Conservation (phyloP, 64 coral and sea anemone genomes). For the Platygyra sinensis region DNA sequence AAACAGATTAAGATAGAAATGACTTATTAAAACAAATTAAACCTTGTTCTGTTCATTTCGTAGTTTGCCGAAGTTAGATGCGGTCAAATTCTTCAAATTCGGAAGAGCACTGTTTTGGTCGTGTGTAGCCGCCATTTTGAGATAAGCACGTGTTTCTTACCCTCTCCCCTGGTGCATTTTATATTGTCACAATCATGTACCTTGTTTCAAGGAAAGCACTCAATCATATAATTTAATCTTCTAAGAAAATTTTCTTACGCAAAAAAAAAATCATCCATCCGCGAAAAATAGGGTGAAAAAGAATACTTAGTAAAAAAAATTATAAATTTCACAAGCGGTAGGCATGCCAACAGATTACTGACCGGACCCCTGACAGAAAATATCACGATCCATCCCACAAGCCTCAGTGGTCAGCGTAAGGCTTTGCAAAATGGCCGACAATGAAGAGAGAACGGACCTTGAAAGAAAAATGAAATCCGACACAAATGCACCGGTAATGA, state of each 20-base stretch:
- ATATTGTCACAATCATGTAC: neutral
- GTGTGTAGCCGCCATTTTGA: constrained; percentile 70
- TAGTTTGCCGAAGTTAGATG: constrained; percentile 60
- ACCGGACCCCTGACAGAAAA: neutral
- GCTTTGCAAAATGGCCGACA: neutral
- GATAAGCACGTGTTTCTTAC: constrained; percentile 63
- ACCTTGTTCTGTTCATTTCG: constrained; percentile 86
- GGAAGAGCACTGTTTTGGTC: constrained; percentile 58
- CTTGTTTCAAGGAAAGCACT: neutral
- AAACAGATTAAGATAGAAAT: neutral
- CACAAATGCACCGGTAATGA: neutral
- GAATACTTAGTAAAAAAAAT: too few species aligned
- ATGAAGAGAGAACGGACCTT: neutral
- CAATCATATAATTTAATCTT: neutral
- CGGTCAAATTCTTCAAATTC: constrained; percentile 90
- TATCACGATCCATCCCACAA: neutral
- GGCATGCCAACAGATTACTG: neutral
- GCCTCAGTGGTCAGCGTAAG: neutral
- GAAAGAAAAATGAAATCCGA: constrained; percentile 6
- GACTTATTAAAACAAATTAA: neutral
- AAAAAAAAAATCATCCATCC: neutral
- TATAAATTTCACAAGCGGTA: neutral
- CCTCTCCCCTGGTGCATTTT: neutral
- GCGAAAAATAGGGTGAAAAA: neutral
- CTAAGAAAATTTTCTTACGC: neutral